These are phyloP conservation scores for Galeopterus variegatus DNA, from an alignment of 2,113 vertebrate species.

Conservation along the genomic window DNA sequence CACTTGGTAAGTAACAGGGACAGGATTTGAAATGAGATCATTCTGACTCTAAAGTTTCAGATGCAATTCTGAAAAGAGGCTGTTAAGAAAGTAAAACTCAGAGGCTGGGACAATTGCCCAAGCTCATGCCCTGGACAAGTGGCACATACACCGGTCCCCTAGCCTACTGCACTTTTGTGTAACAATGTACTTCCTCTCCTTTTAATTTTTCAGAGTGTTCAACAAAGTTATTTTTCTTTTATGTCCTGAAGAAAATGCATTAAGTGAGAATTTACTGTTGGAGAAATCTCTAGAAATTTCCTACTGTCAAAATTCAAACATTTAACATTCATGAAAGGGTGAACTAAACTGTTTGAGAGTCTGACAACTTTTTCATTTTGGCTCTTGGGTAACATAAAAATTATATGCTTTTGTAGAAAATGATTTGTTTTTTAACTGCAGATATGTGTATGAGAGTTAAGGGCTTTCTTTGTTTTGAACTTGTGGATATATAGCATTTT, in stretches of 20 bases:
- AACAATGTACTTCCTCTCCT: not conserved
- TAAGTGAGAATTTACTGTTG: constrained; percentile 22
- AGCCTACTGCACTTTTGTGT: not conserved
- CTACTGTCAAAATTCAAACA: constrained; percentile 23
- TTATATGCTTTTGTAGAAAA: constrained; percentile 64
- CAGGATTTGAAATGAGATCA: not conserved
- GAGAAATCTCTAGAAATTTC: constrained; percentile 57
- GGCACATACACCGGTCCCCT: not conserved
- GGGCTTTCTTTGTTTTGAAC: constrained; percentile 31
- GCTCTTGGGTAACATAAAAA: constrained; percentile 37
- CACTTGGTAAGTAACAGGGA: not conserved
- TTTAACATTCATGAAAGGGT: constrained; percentile 1
- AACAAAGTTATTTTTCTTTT: not conserved
- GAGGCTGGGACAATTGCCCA: not conserved
- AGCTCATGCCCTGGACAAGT: not conserved
- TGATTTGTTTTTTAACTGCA: constrained; percentile 61
- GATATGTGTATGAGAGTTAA: constrained; percentile 35
- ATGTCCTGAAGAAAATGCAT: not conserved
- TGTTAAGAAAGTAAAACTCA: not conserved
- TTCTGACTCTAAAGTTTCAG: not conserved
- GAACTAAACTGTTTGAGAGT: constrained; percentile 9
- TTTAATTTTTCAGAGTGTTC: constrained; percentile 43
- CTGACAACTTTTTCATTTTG: constrained; percentile 50
- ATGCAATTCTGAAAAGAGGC: not conserved
- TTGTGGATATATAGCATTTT: constrained; percentile 16